Percentiles rank a stretch among this genome's conserved stretches.
Evolutionary conservation across 2,888 invertebrate genomes (phyloP).

Genomic region (Heteropelma amictum): DNA sequence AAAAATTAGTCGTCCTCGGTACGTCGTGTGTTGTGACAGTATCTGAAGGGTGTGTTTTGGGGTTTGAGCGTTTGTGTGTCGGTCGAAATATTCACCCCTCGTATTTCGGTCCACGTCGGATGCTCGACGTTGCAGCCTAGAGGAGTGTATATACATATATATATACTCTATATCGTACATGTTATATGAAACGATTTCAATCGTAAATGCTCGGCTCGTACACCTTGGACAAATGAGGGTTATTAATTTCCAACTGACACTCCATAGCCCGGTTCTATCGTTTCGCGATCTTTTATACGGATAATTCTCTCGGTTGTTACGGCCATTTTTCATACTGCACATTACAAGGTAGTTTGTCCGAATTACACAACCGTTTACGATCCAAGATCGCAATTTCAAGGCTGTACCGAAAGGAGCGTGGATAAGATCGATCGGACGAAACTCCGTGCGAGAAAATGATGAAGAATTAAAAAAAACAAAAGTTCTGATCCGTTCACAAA

Average conservation of each 20-base stretch:
- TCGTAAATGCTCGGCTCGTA: conserved; percentile 28
- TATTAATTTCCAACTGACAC: conserved; percentile 68
- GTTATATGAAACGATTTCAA: conserved; percentile 49
- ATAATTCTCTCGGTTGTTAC: conserved; percentile 8
- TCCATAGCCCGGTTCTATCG: conserved; percentile 30
- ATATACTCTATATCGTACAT: too few relatives aligned
- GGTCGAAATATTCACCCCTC: conserved; percentile 37
- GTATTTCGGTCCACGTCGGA: conserved; percentile 13
- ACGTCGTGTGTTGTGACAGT: conserved; percentile 74
- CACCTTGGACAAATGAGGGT: conserved; percentile 70
- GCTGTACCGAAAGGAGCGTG: background rate
- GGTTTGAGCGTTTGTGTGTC: conserved; percentile 63
- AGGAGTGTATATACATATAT: too few relatives aligned
- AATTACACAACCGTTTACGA: background rate
- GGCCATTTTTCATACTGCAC: conserved; percentile 36
- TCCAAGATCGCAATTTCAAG: conserved; percentile 1
- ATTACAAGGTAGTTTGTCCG: background rate
- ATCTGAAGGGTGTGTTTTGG: conserved; percentile 72
- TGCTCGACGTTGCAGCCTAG: conserved; percentile 26
- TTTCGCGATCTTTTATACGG: conserved; percentile 35
- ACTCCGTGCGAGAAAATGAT: too few relatives aligned
- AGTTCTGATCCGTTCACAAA: background rate
- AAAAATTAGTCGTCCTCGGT: conserved; percentile 58
- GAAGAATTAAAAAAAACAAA: background rate
- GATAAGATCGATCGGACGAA: background rate